Conservation (phyloP, 1,140 invertebrate genomes). For the Drosophila virilis region DNA sequence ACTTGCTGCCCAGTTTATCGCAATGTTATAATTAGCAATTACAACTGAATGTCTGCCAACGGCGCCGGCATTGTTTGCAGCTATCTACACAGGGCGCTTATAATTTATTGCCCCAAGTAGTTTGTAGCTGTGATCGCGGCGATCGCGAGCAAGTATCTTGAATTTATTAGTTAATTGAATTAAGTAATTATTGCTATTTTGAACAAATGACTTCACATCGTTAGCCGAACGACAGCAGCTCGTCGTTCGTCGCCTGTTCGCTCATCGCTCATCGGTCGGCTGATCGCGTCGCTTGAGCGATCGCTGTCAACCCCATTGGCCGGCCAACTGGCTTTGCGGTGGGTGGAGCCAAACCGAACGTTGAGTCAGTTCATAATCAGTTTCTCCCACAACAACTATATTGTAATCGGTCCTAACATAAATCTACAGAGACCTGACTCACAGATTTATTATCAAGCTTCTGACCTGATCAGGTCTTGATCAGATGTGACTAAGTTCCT, state of each 20-base stretch:
- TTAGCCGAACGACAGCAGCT: slow-evolving; percentile 7
- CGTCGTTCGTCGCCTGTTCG: slow-evolving; percentile 10
- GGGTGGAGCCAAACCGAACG: slow-evolving; percentile 35
- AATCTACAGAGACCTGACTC: too few species aligned
- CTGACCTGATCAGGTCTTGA: too few species aligned
- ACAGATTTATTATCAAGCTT: too few species aligned
- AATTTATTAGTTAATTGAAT: slow-evolving; percentile 70
- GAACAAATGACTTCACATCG: slow-evolving; percentile 58
- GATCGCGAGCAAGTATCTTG: slow-evolving; percentile 45
- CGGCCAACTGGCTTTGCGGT: slow-evolving; percentile 14
- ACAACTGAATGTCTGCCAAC: slow-evolving; percentile 37
- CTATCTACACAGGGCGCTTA: slow-evolving; percentile 51
- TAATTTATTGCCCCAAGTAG: slow-evolving; percentile 56
- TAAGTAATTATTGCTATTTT: slow-evolving; percentile 74
- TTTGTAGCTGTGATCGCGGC: slow-evolving; percentile 17
- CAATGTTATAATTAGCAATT: slow-evolving; percentile 68
- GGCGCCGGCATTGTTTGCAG: slow-evolving; percentile 13
- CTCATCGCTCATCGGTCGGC: slow-evolving; percentile 20
- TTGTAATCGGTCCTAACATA: too few species aligned
- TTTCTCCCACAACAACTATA: neutral
- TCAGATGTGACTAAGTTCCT: too few species aligned
- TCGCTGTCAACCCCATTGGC: slow-evolving; percentile 42
- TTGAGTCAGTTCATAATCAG: slow-evolving; percentile 18
- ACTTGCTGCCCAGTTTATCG: slow-evolving; percentile 22
- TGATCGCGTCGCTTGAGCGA: slow-evolving; percentile 30